These are phyloP conservation scores for Himalopsyche phryganea DNA, from an alignment of 1,140 invertebrate species.

Conservation along the genomic window DNA sequence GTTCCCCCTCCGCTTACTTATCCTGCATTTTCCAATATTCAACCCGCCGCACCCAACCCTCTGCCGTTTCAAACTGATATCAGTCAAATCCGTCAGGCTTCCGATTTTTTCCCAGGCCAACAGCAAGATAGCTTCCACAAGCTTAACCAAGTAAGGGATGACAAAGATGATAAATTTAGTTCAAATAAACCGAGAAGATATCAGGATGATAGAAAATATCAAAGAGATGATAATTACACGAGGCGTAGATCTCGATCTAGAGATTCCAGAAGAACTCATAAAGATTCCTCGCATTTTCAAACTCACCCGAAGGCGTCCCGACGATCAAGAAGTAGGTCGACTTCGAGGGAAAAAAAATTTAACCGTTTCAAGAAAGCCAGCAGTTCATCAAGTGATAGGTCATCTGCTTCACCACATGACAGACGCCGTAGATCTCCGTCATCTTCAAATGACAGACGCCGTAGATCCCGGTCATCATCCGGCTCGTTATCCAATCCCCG, in stretches of 20 bases:
- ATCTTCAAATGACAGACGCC: background rate
- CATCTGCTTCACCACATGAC: background rate
- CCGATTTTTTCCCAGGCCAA: too few species aligned
- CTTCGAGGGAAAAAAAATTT: background rate
- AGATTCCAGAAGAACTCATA: too few species aligned
- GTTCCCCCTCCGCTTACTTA: background rate
- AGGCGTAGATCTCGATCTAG: too few species aligned
- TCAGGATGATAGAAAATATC: background rate
- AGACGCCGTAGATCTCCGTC: constrained; percentile 8
- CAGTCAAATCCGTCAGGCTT: too few species aligned
- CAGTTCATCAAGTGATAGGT: background rate
- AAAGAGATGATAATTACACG: background rate
- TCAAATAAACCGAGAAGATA: constrained; percentile 25
- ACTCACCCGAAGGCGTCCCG: too few species aligned
- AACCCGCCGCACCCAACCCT: background rate
- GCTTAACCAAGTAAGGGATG: too few species aligned
- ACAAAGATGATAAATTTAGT: constrained; percentile 18
- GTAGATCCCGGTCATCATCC: too few species aligned
- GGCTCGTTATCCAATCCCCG: too few species aligned
- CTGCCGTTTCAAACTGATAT: too few species aligned
- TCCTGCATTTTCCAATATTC: background rate
- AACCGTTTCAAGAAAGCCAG: background rate
- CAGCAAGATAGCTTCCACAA: too few species aligned
- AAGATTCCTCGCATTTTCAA: too few species aligned
- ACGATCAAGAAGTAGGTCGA: background rate